These are phyloP conservation scores for Anticlea derivata DNA, from an alignment of 2,888 invertebrate species.

Conservation along the genomic window DNA sequence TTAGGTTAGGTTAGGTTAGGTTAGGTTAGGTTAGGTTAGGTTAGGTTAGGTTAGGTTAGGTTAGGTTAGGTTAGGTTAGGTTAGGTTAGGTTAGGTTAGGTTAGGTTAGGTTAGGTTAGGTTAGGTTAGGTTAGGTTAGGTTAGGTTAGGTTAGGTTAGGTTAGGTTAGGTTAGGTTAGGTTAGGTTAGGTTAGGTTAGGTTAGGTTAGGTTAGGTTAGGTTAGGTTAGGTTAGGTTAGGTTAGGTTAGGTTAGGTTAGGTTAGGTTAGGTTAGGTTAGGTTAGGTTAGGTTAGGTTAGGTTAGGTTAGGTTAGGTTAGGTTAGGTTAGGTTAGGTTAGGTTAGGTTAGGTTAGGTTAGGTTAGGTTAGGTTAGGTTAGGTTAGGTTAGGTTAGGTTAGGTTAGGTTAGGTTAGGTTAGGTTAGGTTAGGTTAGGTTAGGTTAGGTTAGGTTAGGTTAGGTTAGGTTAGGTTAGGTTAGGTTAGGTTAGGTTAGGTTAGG, in stretches of 20 bases:
- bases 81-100: conserved; percentile 12
- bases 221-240: conserved; percentile 14
- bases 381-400: conserved; percentile 9
- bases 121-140: conserved; percentile 10
- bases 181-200: conserved; percentile 10
- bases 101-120: conserved; percentile 10
- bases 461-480: conserved; percentile 16
- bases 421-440: conserved; percentile 6
- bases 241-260: conserved; percentile 7
- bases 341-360: conserved; percentile 16
- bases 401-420: conserved; percentile 7
- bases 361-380: conserved; percentile 8
- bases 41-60: conserved; percentile 10
- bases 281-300: conserved; percentile 9
- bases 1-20: conserved; percentile 17
- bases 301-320: conserved; percentile 4
- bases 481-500: conserved; percentile 16
- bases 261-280: conserved; percentile 8
- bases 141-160: conserved; percentile 10
- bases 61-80: conserved; percentile 10
- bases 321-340: conserved; percentile 8
- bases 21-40: conserved; percentile 10
- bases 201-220: conserved; percentile 10
- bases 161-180: conserved; percentile 10
- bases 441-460: conserved; percentile 11